Evolutionary conservation across 2,888 invertebrate species (phyloP).

Genomic region (Sphaerophoria taeniata): DNA sequence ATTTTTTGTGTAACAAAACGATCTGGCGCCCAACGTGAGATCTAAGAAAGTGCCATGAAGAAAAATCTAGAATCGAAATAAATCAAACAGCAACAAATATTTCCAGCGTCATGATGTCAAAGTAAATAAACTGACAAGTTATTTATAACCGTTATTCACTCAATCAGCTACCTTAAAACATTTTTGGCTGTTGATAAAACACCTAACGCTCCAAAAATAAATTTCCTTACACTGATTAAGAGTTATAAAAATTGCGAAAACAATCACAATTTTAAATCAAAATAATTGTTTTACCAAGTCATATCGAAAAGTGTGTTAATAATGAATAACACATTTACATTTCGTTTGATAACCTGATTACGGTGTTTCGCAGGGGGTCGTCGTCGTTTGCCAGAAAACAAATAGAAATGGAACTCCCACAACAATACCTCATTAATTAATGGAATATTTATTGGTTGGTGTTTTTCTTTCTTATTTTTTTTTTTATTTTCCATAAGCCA

Average conservation of each 20-base stretch:
- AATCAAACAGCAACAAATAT: too few relatives aligned
- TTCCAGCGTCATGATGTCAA: too few relatives aligned
- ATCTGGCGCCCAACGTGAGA: too few relatives aligned
- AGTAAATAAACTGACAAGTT: too few relatives aligned
- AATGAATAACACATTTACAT: neutral
- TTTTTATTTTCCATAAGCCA: neutral
- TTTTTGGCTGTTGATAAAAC: too few relatives aligned
- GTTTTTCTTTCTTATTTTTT: neutral
- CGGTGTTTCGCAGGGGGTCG: neutral
- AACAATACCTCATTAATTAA: conserved; percentile 21
- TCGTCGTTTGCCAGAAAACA: neutral
- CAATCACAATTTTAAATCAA: neutral
- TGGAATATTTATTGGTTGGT: neutral
- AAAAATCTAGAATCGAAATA: too few relatives aligned
- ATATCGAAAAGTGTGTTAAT: neutral
- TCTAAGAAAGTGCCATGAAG: too few relatives aligned
- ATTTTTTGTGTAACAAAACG: too few relatives aligned
- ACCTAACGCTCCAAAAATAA: too few relatives aligned
- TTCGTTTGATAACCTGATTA: conserved; percentile 3
- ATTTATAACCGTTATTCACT: too few relatives aligned
- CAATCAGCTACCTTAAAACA: too few relatives aligned
- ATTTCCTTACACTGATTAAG: too few relatives aligned
- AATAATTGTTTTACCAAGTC: neutral
- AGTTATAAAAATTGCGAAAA: neutral
- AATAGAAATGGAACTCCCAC: neutral